These are phyloP conservation scores for Trissolcus brochymenae DNA, from an alignment of 2,888 invertebrate species.

Conservation along the genomic window DNA sequence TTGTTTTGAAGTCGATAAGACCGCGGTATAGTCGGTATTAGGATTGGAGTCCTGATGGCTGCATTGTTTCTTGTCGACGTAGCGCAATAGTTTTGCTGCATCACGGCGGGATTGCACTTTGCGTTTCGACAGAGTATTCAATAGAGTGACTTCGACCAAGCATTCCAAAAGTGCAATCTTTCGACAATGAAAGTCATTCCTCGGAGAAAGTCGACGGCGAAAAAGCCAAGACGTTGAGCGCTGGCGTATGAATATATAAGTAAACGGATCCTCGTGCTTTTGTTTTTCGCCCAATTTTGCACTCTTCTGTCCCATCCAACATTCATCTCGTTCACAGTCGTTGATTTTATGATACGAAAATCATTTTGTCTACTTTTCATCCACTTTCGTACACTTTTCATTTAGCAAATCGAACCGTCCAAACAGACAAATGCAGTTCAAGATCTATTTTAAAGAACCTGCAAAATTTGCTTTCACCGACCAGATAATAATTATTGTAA, in stretches of 20 bases:
- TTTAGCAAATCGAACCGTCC: too few species aligned
- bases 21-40: conserved; percentile 61
- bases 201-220: conserved; percentile 26
- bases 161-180: conserved; percentile 44
- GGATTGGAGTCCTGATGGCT: conserved; percentile 66
- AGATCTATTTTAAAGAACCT: too few species aligned
- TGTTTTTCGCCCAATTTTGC: conserved; percentile 37
- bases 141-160: conserved; percentile 60
- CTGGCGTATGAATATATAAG: conserved; percentile 23
- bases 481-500: too few species aligned
- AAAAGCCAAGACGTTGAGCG: conserved; percentile 43
- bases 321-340: background rate
- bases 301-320: conserved; percentile 12
- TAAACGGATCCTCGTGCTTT: conserved; percentile 27
- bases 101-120: conserved; percentile 66
- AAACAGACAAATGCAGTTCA: too few species aligned
- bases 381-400: too few species aligned
- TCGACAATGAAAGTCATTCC: conserved; percentile 48
- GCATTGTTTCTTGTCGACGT: conserved; percentile 72
- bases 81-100: conserved; percentile 66
- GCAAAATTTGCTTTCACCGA: background rate
- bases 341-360: background rate
- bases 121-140: conserved; percentile 65
- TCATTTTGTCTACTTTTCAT: too few species aligned
- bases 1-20: conserved; percentile 61